Evolutionary conservation across 2,797 vertebrate genomes (phyloP).

Genomic region (Acomys russatus): DNA sequence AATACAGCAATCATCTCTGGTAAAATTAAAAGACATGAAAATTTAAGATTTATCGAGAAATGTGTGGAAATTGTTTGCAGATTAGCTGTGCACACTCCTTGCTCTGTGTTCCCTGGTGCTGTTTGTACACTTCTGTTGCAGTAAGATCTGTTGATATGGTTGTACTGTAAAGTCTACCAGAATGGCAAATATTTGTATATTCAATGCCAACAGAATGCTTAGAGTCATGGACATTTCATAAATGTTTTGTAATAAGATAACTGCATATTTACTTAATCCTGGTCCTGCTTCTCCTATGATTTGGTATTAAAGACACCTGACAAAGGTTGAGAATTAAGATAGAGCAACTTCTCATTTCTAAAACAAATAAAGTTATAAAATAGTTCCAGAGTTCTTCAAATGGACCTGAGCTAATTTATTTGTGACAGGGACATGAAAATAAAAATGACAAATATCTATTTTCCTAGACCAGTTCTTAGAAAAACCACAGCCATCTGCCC

Average conservation of each 20-base stretch:
- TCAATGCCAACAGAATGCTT: not conserved
- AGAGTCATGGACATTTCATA: not conserved
- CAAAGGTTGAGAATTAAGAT: not conserved
- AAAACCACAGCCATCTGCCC: not conserved
- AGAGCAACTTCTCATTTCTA: constrained; percentile 4
- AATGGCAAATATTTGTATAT: not conserved
- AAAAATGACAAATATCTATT: constrained; percentile 39
- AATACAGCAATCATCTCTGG: not conserved
- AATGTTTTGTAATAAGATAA: not conserved
- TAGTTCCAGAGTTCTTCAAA: constrained; percentile 17
- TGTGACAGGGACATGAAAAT: not conserved
- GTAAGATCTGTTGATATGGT: not conserved
- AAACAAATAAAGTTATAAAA: constrained; percentile 35
- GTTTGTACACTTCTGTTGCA: not conserved
- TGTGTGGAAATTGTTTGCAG: not conserved
- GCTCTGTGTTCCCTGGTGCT: not conserved
- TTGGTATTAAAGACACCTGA: not conserved
- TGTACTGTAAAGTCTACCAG: not conserved
- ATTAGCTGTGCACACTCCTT: not conserved
- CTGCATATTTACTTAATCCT: not conserved
- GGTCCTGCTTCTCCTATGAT: not conserved
- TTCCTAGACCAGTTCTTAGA: constrained; percentile 22
- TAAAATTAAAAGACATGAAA: constrained; percentile 12
- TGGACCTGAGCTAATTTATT: constrained; percentile 36
- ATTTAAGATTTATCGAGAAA: not conserved